Evolutionary conservation across 2,797 vertebrate genomes (phyloP).

Genomic region (Melanogrammus aeglefinus): DNA sequence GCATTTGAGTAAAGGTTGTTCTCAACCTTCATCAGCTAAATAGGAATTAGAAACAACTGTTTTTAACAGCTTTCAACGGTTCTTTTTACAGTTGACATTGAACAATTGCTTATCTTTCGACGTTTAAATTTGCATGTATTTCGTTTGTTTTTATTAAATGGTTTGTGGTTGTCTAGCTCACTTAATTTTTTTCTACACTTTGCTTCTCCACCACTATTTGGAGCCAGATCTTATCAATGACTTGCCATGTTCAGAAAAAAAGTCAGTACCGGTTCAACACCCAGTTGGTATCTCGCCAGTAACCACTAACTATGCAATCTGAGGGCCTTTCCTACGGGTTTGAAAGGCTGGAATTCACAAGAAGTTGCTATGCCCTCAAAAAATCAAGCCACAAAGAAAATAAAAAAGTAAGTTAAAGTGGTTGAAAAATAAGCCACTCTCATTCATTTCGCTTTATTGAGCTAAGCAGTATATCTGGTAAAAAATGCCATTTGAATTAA

Average conservation of each 20-base stretch:
- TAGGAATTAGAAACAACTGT: neutral
- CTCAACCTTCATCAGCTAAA: neutral
- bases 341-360: neutral
- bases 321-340: neutral
- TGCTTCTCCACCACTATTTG: neutral
- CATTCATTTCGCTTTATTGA: neutral
- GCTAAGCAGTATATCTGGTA: neutral
- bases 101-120: neutral
- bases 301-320: neutral
- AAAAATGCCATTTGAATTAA: neutral
- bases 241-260: neutral
- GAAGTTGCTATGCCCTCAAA: neutral
- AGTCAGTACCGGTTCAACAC: neutral
- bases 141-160: neutral
- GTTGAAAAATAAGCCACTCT: neutral
- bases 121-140: neutral
- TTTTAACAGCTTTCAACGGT: neutral
- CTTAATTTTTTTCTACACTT: neutral
- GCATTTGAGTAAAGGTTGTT: neutral
- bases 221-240: neutral
- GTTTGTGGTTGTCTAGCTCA: neutral
- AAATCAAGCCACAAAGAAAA: neutral
- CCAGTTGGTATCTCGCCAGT: neutral
- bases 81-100: neutral
- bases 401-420: neutral